These are phyloP conservation scores for Andrena chrysosceles DNA, from an alignment of 2,888 invertebrate genomes.

Conservation along the genomic window DNA sequence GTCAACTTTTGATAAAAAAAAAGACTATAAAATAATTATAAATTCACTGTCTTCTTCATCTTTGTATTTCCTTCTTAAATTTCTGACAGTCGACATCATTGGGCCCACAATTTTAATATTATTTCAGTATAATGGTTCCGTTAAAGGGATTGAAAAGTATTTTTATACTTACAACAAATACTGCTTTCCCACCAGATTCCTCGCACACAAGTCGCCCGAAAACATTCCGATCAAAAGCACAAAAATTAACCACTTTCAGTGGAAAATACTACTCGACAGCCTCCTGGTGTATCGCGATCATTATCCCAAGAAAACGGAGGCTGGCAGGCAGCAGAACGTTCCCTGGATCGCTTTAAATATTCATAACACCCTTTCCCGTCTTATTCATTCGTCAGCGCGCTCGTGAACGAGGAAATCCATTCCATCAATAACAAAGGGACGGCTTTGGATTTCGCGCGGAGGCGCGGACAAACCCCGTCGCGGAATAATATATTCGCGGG, in stretches of 20 bases:
- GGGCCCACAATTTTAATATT: too few species aligned
- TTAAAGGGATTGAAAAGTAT: neutral
- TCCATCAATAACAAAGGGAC: slow-evolving; percentile 14
- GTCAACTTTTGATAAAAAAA: too few species aligned
- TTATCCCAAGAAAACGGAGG: too few species aligned
- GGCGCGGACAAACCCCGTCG: neutral
- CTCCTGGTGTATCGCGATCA: neutral
- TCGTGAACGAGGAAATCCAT: neutral
- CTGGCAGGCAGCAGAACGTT: too few species aligned
- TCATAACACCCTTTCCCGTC: neutral
- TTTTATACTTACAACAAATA: neutral
- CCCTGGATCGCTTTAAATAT: slow-evolving; percentile 14
- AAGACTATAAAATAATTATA: too few species aligned
- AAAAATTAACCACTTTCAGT: neutral
- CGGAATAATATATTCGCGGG: slow-evolving; percentile 6
- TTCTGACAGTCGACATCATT: too few species aligned
- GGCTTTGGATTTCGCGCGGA: neutral
- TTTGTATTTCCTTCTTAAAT: too few species aligned
- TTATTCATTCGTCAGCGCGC: slow-evolving; percentile 2
- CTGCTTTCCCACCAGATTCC: neutral
- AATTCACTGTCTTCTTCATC: too few species aligned
- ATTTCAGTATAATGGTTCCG: too few species aligned
- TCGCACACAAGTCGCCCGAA: neutral
- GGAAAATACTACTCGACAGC: neutral
- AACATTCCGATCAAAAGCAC: neutral